These are phyloP conservation scores for Amphiprion ocellaris DNA, from an alignment of 2,113 vertebrate genomes.

Conservation along the genomic window DNA sequence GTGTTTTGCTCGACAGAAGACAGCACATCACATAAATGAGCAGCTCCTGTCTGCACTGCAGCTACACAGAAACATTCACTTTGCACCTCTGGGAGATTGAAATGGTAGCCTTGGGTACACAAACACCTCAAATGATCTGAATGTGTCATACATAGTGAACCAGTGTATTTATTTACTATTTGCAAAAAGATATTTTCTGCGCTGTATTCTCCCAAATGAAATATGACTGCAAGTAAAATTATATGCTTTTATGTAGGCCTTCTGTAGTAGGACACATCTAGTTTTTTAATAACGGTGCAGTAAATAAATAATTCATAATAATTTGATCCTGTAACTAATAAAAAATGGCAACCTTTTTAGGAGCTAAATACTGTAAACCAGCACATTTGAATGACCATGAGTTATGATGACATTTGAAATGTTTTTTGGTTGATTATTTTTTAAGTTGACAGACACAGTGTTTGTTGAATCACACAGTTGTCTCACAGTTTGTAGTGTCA, in stretches of 20 bases:
- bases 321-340: neutral
- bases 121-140: neutral
- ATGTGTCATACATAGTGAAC: neutral
- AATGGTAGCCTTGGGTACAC: neutral
- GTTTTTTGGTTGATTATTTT: too few relatives aligned
- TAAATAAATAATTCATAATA: neutral
- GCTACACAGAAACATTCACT: neutral
- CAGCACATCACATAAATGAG: neutral
- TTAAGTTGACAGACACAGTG: too few relatives aligned
- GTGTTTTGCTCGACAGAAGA: conserved; percentile 3
- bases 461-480: neutral
- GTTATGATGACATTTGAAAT: neutral
- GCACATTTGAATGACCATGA: too few relatives aligned
- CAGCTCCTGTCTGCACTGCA: neutral
- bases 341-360: neutral
- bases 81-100: too few relatives aligned
- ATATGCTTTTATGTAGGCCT: neutral
- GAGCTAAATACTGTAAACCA: neutral
- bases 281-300: neutral
- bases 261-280: neutral
- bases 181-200: neutral
- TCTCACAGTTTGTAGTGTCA: neutral
- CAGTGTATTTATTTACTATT: neutral
- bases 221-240: neutral
- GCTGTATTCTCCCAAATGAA: neutral